Conservation (phyloP, 2,888 invertebrate genomes). For the Drosophila algonquin region DNA sequence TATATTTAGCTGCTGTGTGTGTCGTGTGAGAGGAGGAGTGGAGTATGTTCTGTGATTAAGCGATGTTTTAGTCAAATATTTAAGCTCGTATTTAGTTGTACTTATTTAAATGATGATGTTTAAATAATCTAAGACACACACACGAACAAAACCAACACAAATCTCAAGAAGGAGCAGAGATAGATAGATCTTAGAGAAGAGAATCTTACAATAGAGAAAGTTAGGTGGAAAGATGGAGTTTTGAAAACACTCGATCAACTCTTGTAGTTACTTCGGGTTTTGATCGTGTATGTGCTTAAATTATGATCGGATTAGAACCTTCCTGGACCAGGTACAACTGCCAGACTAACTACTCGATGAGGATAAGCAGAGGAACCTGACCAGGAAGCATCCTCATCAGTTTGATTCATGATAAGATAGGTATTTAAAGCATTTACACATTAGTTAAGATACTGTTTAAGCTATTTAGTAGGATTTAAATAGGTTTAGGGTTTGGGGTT, state of each 20-base stretch:
- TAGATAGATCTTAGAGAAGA: not conserved
- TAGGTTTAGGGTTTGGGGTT: constrained; percentile 24
- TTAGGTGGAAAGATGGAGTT: not conserved
- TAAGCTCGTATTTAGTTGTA: constrained; percentile 51
- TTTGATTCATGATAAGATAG: constrained; percentile 54
- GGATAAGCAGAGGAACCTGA: constrained; percentile 24
- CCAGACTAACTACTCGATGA: constrained; percentile 34
- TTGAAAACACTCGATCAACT: constrained; percentile 49
- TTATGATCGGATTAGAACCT: constrained; percentile 61
- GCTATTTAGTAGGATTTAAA: constrained; percentile 52
- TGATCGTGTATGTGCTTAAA: constrained; percentile 70
- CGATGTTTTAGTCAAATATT: constrained; percentile 60
- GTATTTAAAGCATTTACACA: constrained; percentile 62
- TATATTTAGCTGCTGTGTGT: constrained; percentile 42
- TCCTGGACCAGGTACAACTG: constrained; percentile 35
- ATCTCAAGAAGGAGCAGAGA: constrained; percentile 21
- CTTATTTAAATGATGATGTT: constrained; percentile 58
- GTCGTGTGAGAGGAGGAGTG: constrained; percentile 42
- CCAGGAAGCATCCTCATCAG: constrained; percentile 31
- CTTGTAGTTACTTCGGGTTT: constrained; percentile 29
- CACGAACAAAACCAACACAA: constrained; percentile 62
- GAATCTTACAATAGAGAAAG: constrained; percentile 18
- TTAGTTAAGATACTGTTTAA: constrained; percentile 65
- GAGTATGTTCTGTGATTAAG: constrained; percentile 58
- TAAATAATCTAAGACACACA: constrained; percentile 78